Base-by-base conservation (phyloP, 2,888 invertebrate genomes). In the Drosophila recens region DNA sequence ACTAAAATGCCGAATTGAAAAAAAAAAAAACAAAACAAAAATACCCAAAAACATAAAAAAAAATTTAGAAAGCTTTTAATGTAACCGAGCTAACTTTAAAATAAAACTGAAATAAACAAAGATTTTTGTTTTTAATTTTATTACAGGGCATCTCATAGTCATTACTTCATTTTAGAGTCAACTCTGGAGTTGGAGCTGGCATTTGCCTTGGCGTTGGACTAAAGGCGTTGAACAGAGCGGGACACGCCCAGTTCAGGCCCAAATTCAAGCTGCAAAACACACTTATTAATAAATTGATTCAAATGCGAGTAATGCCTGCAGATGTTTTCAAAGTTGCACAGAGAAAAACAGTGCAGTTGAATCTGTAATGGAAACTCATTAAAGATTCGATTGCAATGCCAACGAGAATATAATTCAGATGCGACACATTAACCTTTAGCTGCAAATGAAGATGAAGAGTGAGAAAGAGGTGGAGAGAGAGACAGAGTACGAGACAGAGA, bases 351-450 rank as follows among this genome's bases (percentile, higher is more conserved):
- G 49, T 63, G 53, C 40, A 61, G n/a, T 46, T 45, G 57, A 48
- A 58, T 23, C 46, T 58, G 69, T 54, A 75, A 66, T 68, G 38
- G 73, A 79, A 75, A 67, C 89, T 65, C 84, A 87, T 89, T 87
- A 85, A 72, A 38, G 67, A 49, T 52, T 56, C 43, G 46, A 43
- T 52, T 43, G 63, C 84, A 83, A 89, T 89, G 87, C 76, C 87
- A 74, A 67, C 84, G 59, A 72, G 84, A 76, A 76, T 72, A 84
- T 85, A 81, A 87, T 63, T 85, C 45, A 84, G 77, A 72, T 58
- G 70, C 82, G 86, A 85, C 82, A 82, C 88, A 74, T 87, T 85
- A 84, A 85, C 84, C 84, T 85, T 85, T 84, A 59, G 38, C 13
- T 34, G 20, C 11, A 64, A 38, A 5, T 40, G 40, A 13, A 48